Percentiles rank a stretch among this genome's conserved stretches.
Evolutionary conservation across 2,888 invertebrate species (phyloP).

Genomic region (Acrobasis suavella): DNA sequence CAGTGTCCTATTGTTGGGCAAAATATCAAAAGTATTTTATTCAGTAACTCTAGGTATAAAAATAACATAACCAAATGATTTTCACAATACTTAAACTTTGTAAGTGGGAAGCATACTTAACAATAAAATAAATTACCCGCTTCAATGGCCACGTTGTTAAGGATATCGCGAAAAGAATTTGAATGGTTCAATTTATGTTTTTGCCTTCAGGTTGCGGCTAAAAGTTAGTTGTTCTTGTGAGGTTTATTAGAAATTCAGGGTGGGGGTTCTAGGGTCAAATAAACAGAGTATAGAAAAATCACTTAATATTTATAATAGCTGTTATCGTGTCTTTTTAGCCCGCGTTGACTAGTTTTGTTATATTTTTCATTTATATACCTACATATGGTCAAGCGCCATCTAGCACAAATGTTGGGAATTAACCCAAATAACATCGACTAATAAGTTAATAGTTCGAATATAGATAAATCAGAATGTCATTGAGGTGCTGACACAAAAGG

Average conservation of each 20-base stretch:
- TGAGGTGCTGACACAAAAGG: neutral
- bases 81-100: neutral
- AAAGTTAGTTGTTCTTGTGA: constrained; percentile 27
- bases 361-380: no score
- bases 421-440: no score
- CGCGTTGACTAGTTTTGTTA: no score
- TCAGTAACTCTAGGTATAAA: no score
- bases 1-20: no score
- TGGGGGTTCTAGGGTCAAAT: neutral
- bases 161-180: constrained; percentile 31
- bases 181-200: constrained; percentile 37
- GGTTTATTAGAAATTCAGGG: constrained; percentile 13
- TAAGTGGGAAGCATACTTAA: neutral
- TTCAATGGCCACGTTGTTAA: constrained; percentile 29
- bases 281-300: neutral
- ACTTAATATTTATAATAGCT: no score
- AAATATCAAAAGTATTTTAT: no score
- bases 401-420: no score
- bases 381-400: no score
- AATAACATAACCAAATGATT: neutral
- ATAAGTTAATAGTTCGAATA: no score
- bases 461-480: no score
- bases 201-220: constrained; percentile 29
- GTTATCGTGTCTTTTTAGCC: no score
- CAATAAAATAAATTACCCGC: constrained; percentile 18